phyloP scores from a whole-genome alignment of 2,888 invertebrate genomes.

The Lasioglossum vierecki region DNA sequence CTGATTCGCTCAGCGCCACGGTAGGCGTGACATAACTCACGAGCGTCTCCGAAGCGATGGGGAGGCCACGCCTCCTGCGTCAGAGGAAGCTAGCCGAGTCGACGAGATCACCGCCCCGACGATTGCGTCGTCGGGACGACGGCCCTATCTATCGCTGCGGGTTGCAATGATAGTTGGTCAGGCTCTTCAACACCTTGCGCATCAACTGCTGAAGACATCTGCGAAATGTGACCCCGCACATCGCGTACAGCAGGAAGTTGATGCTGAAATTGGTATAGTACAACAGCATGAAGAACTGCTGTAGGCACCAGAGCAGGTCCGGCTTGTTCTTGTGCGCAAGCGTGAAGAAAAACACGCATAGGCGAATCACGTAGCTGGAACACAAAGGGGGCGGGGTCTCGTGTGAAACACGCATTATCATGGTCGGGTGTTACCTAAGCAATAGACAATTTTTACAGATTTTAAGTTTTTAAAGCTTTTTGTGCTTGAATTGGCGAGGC shows the following conservation, averaged over 20 bases:
- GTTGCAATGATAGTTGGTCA: conserved; percentile 82
- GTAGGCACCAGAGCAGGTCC: conserved; percentile 85
- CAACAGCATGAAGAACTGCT: conserved; percentile 87
- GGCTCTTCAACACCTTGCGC: conserved; percentile 83
- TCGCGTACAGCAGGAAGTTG: conserved; percentile 87
- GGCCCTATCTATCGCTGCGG: conserved; percentile 78
- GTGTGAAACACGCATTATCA: neutral
- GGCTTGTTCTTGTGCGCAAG: conserved; percentile 83
- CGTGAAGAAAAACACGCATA: conserved; percentile 85
- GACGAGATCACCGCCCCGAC: conserved; percentile 40
- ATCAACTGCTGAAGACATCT: conserved; percentile 85
- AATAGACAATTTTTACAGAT: neutral
- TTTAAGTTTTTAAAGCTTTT: neutral
- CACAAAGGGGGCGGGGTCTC: neutral
- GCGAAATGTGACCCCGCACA: conserved; percentile 87
- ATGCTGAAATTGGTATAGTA: conserved; percentile 89
- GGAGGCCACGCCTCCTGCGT: conserved; percentile 7
- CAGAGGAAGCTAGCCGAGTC: conserved; percentile 41
- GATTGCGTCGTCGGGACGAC: conserved; percentile 35
- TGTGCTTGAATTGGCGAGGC: neutral
- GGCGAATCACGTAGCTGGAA: conserved; percentile 85
- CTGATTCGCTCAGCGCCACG: neutral
- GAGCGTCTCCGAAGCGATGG: neutral
- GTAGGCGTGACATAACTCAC: neutral
- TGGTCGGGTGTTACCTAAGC: neutral